Conservation (phyloP, 2,797 vertebrate genomes). For the Fratercula arctica region DNA sequence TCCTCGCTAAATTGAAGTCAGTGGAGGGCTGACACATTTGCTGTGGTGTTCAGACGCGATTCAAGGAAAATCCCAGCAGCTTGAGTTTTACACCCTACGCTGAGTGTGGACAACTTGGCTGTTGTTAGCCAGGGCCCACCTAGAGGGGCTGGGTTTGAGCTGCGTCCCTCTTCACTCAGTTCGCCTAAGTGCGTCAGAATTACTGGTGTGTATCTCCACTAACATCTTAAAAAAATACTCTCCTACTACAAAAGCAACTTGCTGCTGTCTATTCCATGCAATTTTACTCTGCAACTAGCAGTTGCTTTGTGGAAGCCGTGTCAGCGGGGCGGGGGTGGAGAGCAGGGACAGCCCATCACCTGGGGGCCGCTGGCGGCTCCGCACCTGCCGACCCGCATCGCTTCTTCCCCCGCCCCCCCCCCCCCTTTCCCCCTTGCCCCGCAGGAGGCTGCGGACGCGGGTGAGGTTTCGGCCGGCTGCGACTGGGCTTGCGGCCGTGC, state of each 20-base stretch:
- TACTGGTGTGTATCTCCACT: accelerated
- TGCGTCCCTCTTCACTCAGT: background rate
- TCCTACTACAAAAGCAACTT: accelerated
- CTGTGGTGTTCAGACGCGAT: background rate
- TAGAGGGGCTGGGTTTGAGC: background rate
- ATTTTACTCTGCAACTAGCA: too few relatives aligned
- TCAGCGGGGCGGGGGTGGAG: accelerated
- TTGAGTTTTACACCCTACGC: background rate
- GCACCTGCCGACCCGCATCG: background rate
- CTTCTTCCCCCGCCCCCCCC: too few relatives aligned
- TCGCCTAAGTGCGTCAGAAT: background rate
- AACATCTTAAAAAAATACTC: background rate
- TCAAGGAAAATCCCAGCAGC: background rate
- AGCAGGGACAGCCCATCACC: background rate
- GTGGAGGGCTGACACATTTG: background rate
- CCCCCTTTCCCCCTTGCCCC: background rate
- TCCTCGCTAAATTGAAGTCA: accelerated
- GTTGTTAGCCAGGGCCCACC: background rate
- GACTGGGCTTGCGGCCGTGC: too few relatives aligned
- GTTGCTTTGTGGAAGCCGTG: accelerated
- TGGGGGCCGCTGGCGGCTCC: background rate
- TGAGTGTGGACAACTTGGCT: background rate
- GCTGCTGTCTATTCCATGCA: accelerated
- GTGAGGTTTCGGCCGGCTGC: background rate
- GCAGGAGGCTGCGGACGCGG: background rate